Base-by-base conservation (phyloP, 2,113 vertebrate species). In the Theristicus caerulescens region DNA sequence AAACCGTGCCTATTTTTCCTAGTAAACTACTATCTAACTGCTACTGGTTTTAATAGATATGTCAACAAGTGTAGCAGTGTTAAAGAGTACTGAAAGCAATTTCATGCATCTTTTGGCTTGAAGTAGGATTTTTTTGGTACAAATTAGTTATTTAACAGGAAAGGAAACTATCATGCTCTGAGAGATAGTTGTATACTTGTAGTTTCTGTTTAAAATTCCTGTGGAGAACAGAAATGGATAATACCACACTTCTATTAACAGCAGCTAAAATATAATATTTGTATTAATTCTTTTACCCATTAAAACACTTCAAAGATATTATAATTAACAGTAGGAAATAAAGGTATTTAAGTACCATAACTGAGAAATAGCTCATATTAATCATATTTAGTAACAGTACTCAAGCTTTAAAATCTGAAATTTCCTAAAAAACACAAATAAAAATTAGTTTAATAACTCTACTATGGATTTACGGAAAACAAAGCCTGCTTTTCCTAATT, bases 261-360 rank as follows among this genome's bases (percentile, higher is more conserved):
- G 58, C 85, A 93, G 64, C 57, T 86, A 78, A 58, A 84, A 85
- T 65, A 55, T 5, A 78, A 54, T 58, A 16, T 87, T 49, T 26
- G 34, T 69, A 64, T 86, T 86, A 44, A 81, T 94, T 93, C 22
- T 73, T 88, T 76, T 91, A 90, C 36, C 44, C 24, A 91, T 95
- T 87, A 84, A 61, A 76, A 95, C 36, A 83, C 5, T 66, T 70
- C 38, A 86, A 70, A 92, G 88, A 96, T 19, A 94, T 36, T 92
- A 79, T 88, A 96, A 81, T 78, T 92, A 96, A 87, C 52, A 86
- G 59, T 55, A 94, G n/a, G 76, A 96, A 96, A 96, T 88, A 95
- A 87, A 97, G 96, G 84, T 80, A 77, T 95, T 80, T 36, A 89
- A 90, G 86, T 97, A 94, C 92, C 87, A 29, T 86, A 86, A 86